Evolutionary conservation across 2,113 vertebrate species (phyloP).

Genomic region (Pavo muticus): DNA sequence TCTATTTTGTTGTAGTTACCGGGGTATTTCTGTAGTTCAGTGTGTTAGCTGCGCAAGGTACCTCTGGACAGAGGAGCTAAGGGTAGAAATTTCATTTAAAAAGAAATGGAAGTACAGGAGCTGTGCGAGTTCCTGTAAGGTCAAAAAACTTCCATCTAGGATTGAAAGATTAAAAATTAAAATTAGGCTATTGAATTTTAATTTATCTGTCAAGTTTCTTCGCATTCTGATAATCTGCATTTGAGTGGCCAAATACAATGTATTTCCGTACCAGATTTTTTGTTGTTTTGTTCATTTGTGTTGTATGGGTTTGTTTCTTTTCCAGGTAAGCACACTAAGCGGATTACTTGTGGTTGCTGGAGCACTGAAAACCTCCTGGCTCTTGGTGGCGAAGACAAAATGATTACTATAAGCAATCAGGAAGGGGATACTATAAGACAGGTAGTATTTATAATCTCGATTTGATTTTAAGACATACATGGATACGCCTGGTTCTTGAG

Average conservation of each 20-base stretch:
- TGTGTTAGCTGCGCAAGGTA: background rate
- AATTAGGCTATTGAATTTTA: background rate
- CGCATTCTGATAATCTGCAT: background rate
- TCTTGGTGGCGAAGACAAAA: slow-evolving; percentile 93
- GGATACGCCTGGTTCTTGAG: background rate
- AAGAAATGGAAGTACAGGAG: background rate
- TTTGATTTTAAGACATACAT: background rate
- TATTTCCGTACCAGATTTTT: background rate
- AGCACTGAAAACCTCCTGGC: slow-evolving; percentile 92
- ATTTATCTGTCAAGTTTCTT: background rate
- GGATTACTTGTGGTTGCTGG: slow-evolving; percentile 96
- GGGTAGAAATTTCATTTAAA: background rate
- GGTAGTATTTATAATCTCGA: slow-evolving; percentile 73
- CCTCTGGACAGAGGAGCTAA: background rate
- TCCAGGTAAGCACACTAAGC: slow-evolving; percentile 94
- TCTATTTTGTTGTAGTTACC: background rate
- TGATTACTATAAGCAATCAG: slow-evolving; percentile 92
- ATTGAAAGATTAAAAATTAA: background rate
- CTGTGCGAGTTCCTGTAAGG: background rate
- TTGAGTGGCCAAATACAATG: accelerated
- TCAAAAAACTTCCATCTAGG: background rate
- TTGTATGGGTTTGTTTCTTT: slow-evolving; percentile 34
- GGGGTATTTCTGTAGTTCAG: background rate
- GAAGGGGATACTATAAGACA: slow-evolving; percentile 96
- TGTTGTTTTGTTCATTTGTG: background rate